Conservation (phyloP, 2,797 vertebrate species). For the Philypnodon macrostomus region DNA sequence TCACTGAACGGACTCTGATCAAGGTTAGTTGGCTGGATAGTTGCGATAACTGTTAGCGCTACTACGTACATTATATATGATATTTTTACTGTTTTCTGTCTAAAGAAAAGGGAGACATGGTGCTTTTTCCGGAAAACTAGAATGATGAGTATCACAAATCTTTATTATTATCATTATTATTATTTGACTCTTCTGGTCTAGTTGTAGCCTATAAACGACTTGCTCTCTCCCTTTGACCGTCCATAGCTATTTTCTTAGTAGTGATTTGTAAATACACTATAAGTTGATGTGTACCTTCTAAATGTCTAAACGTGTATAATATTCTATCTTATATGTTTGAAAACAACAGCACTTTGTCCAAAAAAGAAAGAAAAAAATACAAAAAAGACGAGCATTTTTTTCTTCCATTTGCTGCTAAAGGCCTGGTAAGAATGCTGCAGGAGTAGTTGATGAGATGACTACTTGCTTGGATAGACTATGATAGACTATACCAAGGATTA, state of each 20-base stretch:
- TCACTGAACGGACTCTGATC: slow-evolving; percentile 30
- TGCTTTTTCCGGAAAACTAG: slow-evolving; percentile 72
- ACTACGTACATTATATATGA: slow-evolving; percentile 30
- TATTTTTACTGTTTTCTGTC: slow-evolving; percentile 63
- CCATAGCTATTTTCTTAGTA: slow-evolving; percentile 72
- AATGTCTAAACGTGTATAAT: slow-evolving; percentile 89
- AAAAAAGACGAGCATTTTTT: slow-evolving; percentile 86
- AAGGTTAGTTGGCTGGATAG: slow-evolving; percentile 32
- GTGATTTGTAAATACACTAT: slow-evolving; percentile 73
- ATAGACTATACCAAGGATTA: slow-evolving; percentile 39
- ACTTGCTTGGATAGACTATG: slow-evolving; percentile 69
- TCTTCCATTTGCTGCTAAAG: slow-evolving; percentile 99
- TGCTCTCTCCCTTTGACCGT: slow-evolving; percentile 65
- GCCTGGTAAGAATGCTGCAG: slow-evolving; percentile 98
- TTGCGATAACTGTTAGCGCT: slow-evolving; percentile 49
- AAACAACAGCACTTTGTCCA: slow-evolving; percentile 95
- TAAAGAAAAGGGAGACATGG: slow-evolving; percentile 78
- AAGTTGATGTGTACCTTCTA: slow-evolving; percentile 82
- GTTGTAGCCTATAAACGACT: slow-evolving; percentile 67
- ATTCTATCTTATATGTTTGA: slow-evolving; percentile 87
- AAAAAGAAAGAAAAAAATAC: slow-evolving; percentile 74
- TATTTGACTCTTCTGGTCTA: slow-evolving; percentile 63
- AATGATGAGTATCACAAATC: slow-evolving; percentile 61
- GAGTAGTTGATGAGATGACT: slow-evolving; percentile 94
- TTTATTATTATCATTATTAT: no score